Base-by-base conservation (phyloP, 1,140 invertebrate species). In the Cataglyphis hispanica region DNA sequence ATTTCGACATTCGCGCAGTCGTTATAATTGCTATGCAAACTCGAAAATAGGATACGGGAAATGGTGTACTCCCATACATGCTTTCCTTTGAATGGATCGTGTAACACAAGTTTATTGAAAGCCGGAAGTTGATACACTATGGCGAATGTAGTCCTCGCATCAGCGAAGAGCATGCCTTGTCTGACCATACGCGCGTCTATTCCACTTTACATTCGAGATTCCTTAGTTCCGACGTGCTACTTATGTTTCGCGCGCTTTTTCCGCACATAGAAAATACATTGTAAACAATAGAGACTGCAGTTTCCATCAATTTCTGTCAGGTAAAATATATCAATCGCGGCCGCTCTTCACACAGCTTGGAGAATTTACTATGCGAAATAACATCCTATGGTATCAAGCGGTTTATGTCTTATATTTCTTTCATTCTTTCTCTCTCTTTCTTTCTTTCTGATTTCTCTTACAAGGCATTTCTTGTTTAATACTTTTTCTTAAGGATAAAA, bases 91-190 rank as follows among this genome's bases (percentile, higher is more conserved):
- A 87, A 89, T 90, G 56, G 77, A 10, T 27, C 10, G 72, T 25
- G 46, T 56, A 63, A 88, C 85, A 86, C 78, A 86, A 86, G 77
- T 88, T 74, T 85, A 80, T 89, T 86, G 88, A 85, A 81, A 89
- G 50, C 63, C 84, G 85, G 89, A 89, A 89, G 75, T 46, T 80
- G 76, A 58, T 83, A 53, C 78, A 74, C 53, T 13, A 40, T 53
- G 25, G 53, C 27, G 27, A 83, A 74, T 72, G 40, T 46, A 74
- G 25, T 60, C 10, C 53, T 34, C 67, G 27, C 58, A 37, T 83
- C 53, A n/a, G 37, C 66, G 50, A 70, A 19, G 19, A 58, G 46
- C 10, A 60, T 22, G 50, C 13, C 25, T 46, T 31, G 78, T 72
- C 37, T 46, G 37, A 0, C 31, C 63, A 22, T 69, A 53, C 67